Evolutionary conservation across 1,140 invertebrate species (phyloP).

Genomic region (Oncopodura yosiiana): DNA sequence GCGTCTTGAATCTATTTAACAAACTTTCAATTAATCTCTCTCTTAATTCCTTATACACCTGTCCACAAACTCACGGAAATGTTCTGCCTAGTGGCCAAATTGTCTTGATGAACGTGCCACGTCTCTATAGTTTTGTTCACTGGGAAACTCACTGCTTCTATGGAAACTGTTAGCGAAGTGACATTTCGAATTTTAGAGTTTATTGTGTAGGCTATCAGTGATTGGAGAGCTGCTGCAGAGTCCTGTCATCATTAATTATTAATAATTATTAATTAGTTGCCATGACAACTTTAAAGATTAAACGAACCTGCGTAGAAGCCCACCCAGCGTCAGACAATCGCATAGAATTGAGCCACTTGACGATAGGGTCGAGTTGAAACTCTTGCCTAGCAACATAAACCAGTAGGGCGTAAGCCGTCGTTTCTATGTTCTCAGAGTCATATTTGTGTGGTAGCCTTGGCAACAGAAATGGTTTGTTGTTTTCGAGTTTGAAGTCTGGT

Average conservation of each 20-base stretch:
- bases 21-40: background rate
- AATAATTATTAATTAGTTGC: background rate
- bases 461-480: constrained; percentile 79
- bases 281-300: background rate
- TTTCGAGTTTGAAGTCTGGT: constrained; percentile 72
- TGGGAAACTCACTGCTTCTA: constrained; percentile 77
- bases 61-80: constrained; percentile 60
- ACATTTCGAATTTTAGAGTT: constrained; percentile 74
- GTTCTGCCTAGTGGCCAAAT: constrained; percentile 62
- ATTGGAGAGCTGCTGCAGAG: constrained; percentile 77
- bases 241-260: constrained; percentile 47
- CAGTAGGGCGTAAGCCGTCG: constrained; percentile 83
- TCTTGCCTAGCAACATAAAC: constrained; percentile 76
- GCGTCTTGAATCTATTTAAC: constrained; percentile 66
- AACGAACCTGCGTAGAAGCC: constrained; percentile 73
- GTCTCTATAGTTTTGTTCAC: constrained; percentile 51
- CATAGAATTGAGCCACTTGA: constrained; percentile 86
- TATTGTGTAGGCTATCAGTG: constrained; percentile 79
- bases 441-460: constrained; percentile 76
- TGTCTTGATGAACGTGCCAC: constrained; percentile 60
- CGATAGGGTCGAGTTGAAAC: constrained; percentile 67
- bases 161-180: constrained; percentile 64
- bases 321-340: constrained; percentile 83
- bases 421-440: constrained; percentile 83
- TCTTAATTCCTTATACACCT: background rate